Evolutionary conservation across 1,140 invertebrate species (phyloP).

Genomic region (Stegodyphus mimosarum): DNA sequence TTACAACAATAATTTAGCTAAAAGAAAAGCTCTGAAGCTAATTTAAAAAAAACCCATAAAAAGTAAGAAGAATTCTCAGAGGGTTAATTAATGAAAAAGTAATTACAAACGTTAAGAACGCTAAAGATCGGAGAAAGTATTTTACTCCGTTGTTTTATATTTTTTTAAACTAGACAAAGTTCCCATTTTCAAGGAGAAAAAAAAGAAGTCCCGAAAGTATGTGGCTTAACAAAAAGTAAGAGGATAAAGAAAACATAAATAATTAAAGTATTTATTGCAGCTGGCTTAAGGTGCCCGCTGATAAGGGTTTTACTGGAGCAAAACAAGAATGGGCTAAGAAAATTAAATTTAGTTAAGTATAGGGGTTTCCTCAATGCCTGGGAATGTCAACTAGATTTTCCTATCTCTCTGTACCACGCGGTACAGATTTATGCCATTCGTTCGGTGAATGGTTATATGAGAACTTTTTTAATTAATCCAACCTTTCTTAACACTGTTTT

Average conservation of each 20-base stretch:
- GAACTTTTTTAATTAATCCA: too few relatives aligned
- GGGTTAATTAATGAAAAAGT: constrained; percentile 51
- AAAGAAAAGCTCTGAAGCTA: too few relatives aligned
- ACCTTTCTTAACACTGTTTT: too few relatives aligned
- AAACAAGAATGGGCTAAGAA: constrained; percentile 9
- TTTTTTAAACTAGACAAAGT: neutral
- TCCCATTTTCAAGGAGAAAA: constrained; percentile 10
- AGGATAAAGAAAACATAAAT: constrained; percentile 1
- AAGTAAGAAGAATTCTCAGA: constrained; percentile 23
- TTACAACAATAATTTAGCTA: too few relatives aligned
- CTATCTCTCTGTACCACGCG: too few relatives aligned
- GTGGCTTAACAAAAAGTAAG: constrained; percentile 19
- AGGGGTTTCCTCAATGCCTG: too few relatives aligned
- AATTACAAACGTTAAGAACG: constrained; percentile 36
- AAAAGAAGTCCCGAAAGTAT: neutral
- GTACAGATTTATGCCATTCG: too few relatives aligned
- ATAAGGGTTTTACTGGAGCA: neutral
- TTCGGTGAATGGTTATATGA: too few relatives aligned
- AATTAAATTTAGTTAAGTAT: neutral
- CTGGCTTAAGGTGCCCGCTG: constrained; percentile 4
- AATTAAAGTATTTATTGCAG: constrained; percentile 26
- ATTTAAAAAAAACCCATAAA: neutral
- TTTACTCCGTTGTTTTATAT: constrained; percentile 27
- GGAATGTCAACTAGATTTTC: too few relatives aligned
- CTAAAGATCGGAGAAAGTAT: constrained; percentile 24